Conservation (phyloP, 2,113 vertebrate species). For the Poecile atricapillus region DNA sequence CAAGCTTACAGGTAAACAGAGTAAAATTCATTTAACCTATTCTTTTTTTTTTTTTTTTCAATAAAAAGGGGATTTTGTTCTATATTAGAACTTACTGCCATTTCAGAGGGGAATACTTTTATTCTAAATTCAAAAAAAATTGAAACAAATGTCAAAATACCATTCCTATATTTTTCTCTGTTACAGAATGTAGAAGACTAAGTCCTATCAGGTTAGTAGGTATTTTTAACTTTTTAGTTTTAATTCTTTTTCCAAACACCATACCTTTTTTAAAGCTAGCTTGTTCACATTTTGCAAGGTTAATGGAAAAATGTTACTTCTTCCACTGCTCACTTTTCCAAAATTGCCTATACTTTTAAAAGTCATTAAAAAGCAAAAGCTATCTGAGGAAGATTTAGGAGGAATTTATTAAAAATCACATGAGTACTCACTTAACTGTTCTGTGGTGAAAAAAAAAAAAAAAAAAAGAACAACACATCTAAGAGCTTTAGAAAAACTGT, state of each 20-base stretch:
- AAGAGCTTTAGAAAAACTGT: neutral
- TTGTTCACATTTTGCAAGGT: neutral
- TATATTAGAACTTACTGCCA: neutral
- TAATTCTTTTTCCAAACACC: neutral
- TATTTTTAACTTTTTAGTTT: neutral
- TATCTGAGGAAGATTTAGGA: neutral
- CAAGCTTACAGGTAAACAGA: neutral
- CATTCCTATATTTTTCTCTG: neutral
- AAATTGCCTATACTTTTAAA: neutral
- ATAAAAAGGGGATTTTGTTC: fast-evolving
- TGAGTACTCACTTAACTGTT: neutral
- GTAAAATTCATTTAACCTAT: neutral
- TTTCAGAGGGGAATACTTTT: neutral
- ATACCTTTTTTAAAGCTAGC: neutral
- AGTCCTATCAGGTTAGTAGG: neutral
- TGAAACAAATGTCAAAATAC: neutral
- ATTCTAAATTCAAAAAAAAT: neutral
- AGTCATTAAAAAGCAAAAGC: neutral
- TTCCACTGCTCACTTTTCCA: neutral
- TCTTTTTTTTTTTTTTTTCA: neutral
- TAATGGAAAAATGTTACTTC: neutral
- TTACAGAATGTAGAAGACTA: neutral
- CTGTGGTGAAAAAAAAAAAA: no score
- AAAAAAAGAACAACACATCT: neutral
- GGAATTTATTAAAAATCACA: neutral